Base-by-base conservation (phyloP, 2,113 vertebrate genomes). In the Mormoops blainvillei region DNA sequence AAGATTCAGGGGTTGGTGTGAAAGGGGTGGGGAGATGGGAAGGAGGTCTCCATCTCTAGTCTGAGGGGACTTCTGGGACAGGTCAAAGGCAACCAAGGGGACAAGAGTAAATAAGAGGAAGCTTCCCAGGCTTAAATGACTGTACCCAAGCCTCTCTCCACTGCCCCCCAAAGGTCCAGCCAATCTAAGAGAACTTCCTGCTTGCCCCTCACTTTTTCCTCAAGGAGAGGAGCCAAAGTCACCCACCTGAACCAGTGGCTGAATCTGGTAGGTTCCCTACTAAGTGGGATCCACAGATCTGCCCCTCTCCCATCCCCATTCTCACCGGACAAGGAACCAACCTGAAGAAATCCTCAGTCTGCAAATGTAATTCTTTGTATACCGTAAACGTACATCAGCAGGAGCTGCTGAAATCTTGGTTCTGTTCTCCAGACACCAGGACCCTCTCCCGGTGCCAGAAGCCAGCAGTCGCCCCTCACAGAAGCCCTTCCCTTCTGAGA, bases 81-180 rank as follows among this genome's bases (percentile, higher is more conserved):
- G 68, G 52, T 73, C 94, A 95, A 87, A 95, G 80, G 45, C 82
- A 96, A 24, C 48, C 93, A 88, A 88, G 61, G 43, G 52, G 77
- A 95, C 31, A 65, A 45, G 67, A 31, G 4, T 11, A 20, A 65
- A 52, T 36, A 22, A 84, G 2, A 33, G 36, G 26, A 86, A 86
- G 43, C 13, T 58, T 61, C 71, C 52, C 24, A 10, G 50, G 36
- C 28, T 7, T 70, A 16, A 10, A 19, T 48, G 41, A 36, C 84
- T 48, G 33, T 2, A 78, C 33, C 3, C 58, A 33, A 36, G 43
- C 28, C 9, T 92, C 71, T 85, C 52, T 50, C 58, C 84, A 50
- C 22, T 41, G 28, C 20, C 41, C 20, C 8, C 22, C 22, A 67
- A 85, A 74, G 73, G 31, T 56, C 26, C 26, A 19, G 33, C 45